phyloP scores from a whole-genome alignment of 2,888 invertebrate genomes.

The Callyntrura sp. region DNA sequence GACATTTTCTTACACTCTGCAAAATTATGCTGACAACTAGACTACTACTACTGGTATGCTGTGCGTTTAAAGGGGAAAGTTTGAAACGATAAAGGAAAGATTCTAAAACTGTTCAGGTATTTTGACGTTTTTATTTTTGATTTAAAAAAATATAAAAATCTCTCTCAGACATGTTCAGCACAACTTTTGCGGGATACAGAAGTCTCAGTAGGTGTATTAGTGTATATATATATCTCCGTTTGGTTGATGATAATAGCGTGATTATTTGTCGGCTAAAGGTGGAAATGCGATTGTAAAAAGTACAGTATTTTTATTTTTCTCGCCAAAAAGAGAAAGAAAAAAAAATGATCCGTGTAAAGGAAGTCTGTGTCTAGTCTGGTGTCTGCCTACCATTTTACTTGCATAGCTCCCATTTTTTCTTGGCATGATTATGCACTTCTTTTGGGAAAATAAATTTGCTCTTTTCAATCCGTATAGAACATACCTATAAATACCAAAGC shows the following conservation, averaged over 20 bases:
- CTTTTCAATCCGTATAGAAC: too few relatives aligned
- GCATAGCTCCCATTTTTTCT: background rate
- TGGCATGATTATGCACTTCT: conserved; percentile 26
- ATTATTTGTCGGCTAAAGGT: conserved; percentile 27
- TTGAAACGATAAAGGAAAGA: background rate
- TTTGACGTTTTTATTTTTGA: background rate
- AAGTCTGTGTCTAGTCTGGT: conserved; percentile 56
- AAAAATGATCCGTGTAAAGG: conserved; percentile 60
- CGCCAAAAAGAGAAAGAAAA: background rate
- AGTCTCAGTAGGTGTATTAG: too few relatives aligned
- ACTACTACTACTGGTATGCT: background rate
- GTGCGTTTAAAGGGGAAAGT: background rate
- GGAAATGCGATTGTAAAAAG: background rate
- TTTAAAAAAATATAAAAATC: background rate
- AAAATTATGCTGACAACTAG: background rate
- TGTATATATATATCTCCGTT: too few relatives aligned
- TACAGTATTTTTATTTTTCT: too few relatives aligned
- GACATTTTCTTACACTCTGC: background rate
- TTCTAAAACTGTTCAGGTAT: background rate
- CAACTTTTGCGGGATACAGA: too few relatives aligned
- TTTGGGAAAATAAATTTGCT: background rate
- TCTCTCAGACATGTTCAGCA: too few relatives aligned
- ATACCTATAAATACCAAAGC: too few relatives aligned
- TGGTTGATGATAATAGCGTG: conserved; percentile 35
- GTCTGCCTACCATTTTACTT: conserved; percentile 12